Percentiles rank a stretch among this genome's conserved stretches.
Evolutionary conservation across 2,113 vertebrate species (phyloP).

Genomic region (Aspidoscelis tigris): DNA sequence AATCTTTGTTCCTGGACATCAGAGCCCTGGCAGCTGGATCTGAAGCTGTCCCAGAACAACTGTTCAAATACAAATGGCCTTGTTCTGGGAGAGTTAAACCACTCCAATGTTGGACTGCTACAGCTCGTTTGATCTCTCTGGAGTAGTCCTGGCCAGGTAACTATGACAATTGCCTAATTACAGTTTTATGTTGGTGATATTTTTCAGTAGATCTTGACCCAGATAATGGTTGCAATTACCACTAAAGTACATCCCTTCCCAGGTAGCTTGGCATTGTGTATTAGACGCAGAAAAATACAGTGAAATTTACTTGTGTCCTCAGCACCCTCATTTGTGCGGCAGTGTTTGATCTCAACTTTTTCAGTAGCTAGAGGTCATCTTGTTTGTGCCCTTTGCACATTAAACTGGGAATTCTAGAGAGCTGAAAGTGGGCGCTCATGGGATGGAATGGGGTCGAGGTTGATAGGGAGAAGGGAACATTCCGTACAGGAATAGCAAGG

Average conservation of each 20-base stretch:
- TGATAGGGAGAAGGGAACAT: constrained; percentile 33
- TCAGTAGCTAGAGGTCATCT: neutral
- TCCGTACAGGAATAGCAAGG: constrained; percentile 22
- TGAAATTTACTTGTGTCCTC: no score
- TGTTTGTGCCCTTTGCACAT: neutral
- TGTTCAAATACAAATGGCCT: no score
- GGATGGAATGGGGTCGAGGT: no score
- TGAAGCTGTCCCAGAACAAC: no score
- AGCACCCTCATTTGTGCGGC: neutral
- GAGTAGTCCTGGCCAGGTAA: no score
- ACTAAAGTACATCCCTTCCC: neutral
- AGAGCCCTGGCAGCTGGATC: no score
- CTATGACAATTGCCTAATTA: no score
- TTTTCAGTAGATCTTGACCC: neutral
- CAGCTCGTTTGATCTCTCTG: no score
- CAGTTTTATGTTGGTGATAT: neutral
- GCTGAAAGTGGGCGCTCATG: neutral
- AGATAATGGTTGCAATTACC: neutral
- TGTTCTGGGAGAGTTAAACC: no score
- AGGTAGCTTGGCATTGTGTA: neutral
- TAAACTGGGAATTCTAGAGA: constrained; percentile 22
- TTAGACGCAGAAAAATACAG: neutral
- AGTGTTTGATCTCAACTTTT: neutral
- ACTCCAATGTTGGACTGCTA: no score
- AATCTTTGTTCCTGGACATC: no score